Base-by-base conservation (phyloP, 2,888 invertebrate genomes). In the Cheilosia impressa region DNA sequence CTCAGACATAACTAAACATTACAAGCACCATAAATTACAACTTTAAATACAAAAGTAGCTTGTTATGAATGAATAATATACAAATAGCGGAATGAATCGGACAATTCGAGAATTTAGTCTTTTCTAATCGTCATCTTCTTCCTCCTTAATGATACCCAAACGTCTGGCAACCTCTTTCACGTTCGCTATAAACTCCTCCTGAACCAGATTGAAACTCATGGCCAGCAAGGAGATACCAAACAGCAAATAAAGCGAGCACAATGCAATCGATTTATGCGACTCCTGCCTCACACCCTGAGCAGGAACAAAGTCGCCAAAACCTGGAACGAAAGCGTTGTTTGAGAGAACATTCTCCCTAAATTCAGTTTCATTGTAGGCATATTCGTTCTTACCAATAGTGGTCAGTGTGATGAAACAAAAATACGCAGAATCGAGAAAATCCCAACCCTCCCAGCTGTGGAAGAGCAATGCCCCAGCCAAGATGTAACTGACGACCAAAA, bases 121-220 rank as follows among this genome's bases (percentile, higher is more conserved):
- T 1, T n/a, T 7, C 50, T 82, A 82, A 88, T 94, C 93, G 17
- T 94, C 94, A 9, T 93, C 93, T 50, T 95, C 95, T 52, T 95
- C 94, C 80, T 96, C 95, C 91, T 97, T 97, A 88, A 98, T 95
- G 91, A 98, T 98, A 53, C 98, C 98, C 75, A 98, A 94, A 77
- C 96, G 95, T 88, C 96, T 96, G 24, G 97, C 98, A 9, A 98
- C 95, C 82, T 95, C 94, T 89, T 97, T 97, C 5, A 98, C 97
- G 90, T 96, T 96, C 80, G 96, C 96, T 87, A 97, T 96, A 10
- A 98, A 97, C 92, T 98, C 97, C 91, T 98, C 98, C 92, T 98
- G 98, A 55, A 98, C 98, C 90, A 98, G 93, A 93, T 98, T 98
- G 93, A 98, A 98, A 89, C 97, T 97, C 98, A 98, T 99, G 34